Evolutionary conservation across 2,888 invertebrate genomes (phyloP).

Genomic region (Ecdyonurus torrentis): DNA sequence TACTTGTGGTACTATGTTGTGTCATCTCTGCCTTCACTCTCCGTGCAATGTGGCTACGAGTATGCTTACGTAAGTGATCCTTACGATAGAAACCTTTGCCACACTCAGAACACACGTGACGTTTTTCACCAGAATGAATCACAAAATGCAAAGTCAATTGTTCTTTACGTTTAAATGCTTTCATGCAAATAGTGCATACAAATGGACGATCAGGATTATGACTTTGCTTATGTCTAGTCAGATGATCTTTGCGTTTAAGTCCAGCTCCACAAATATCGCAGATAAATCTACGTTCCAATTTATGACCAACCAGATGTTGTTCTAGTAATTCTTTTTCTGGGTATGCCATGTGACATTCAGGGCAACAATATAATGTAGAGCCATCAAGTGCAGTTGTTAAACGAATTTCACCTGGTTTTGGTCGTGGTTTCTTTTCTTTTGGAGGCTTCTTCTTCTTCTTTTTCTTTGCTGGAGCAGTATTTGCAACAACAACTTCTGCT

Average conservation of each 20-base stretch:
- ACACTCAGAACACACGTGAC: constrained; percentile 73
- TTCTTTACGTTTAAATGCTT: constrained; percentile 77
- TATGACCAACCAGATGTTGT: constrained; percentile 71
- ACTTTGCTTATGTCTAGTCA: constrained; percentile 72
- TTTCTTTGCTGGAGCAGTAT: constrained; percentile 36
- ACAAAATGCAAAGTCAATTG: constrained; percentile 77
- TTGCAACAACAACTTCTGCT: constrained; percentile 19
- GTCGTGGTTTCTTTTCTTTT: constrained; percentile 66
- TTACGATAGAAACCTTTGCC: constrained; percentile 82
- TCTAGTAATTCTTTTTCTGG: constrained; percentile 65
- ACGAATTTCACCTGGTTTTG: constrained; percentile 25
- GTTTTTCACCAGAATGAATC: constrained; percentile 77
- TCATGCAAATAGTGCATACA: constrained; percentile 72
- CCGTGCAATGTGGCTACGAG: constrained; percentile 67
- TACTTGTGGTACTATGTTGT: background rate
- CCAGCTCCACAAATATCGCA: constrained; percentile 84
- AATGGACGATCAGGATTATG: constrained; percentile 80
- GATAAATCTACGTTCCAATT: constrained; percentile 67
- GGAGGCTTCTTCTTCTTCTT: constrained; percentile 64
- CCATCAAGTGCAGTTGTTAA: constrained; percentile 50
- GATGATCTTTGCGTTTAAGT: constrained; percentile 69
- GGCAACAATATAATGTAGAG: constrained; percentile 57
- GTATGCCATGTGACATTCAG: constrained; percentile 67
- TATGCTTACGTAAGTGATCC: constrained; percentile 72
- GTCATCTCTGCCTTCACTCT: constrained; percentile 72